These are phyloP conservation scores for Puffinus mauretanicus DNA, from an alignment of 2,113 vertebrate species.

Conservation along the genomic window DNA sequence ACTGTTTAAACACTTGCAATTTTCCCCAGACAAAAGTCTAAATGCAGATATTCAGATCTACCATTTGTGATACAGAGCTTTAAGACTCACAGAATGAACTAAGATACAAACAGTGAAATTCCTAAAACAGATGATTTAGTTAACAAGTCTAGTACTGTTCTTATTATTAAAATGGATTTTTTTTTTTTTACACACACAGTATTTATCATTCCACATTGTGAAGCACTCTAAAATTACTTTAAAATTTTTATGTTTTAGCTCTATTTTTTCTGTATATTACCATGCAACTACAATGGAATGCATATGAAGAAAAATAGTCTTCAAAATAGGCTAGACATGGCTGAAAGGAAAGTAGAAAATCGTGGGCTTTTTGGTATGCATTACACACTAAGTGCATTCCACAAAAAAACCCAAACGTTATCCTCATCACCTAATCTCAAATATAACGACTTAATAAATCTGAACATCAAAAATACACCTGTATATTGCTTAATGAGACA, in stretches of 20 bases:
- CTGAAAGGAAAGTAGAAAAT: neutral
- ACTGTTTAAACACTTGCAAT: neutral
- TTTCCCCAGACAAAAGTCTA: neutral
- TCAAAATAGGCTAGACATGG: neutral
- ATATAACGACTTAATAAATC: neutral
- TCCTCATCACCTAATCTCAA: neutral
- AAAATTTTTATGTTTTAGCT: neutral
- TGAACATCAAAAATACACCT: neutral
- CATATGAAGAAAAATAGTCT: neutral
- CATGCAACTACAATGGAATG: neutral
- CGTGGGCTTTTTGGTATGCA: neutral
- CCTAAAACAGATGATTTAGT: neutral
- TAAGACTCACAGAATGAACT: neutral
- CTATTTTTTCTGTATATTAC: neutral
- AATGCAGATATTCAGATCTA: neutral
- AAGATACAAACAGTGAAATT: neutral
- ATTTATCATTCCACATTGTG: neutral
- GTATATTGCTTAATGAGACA: neutral
- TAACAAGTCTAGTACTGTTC: neutral
- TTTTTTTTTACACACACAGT: neutral
- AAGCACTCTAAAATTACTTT: neutral
- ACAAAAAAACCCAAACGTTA: neutral
- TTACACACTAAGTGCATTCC: neutral
- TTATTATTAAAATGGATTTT: neutral
- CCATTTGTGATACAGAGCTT: neutral